Base-by-base conservation (phyloP, 2,888 invertebrate genomes). In the Spatulosminthurus flaviceps region DNA sequence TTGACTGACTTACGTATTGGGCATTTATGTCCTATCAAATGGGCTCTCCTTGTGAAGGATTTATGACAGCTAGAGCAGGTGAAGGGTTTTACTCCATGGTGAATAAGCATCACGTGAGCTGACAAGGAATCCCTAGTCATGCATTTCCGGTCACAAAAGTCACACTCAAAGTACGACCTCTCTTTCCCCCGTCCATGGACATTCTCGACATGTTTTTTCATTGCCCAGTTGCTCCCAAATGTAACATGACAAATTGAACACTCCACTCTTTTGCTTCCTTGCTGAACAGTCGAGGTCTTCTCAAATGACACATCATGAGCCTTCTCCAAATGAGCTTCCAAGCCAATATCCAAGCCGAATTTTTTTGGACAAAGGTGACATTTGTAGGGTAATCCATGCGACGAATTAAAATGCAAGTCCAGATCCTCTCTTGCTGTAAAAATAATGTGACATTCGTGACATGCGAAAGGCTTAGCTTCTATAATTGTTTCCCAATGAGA, bases 271-370 rank as follows among this genome's bases (percentile, higher is more conserved):
- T 51, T 19, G 5, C 51, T 13, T 51, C 16, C 51, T 16, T 34
- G 34, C 51, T n/a, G 51, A 16, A 51, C 4, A 19, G 16, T 9
- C 41, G 9, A 13, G 41, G 13, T n/a, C n/a, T 9, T 41, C 41
- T 13, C 13, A 13, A 7, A 41, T 41, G 7, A 7, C 7, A 41
- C n/a, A 5, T 61, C 11, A 64, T 64, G 64, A 7, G 13, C 24
- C 24, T 64, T 64, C 13, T 26, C 26, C 64, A 64, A 24, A n/a
- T 64, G 64, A 11, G 64, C 64, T 4, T 64, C 64, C 24, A 64
- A 22, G 24, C 19, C 64, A 22, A 11, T 64, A 24, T 24, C 24
- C 2, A 64, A 2, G 4, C 64, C 64, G 24, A 64, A 64, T 24
- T 16, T 22, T 16, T 64, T 2, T 11, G 64, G 26, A 16, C 64